Evolutionary conservation across 2,113 vertebrate genomes (phyloP).

Genomic region (Oxyura jamaicensis): DNA sequence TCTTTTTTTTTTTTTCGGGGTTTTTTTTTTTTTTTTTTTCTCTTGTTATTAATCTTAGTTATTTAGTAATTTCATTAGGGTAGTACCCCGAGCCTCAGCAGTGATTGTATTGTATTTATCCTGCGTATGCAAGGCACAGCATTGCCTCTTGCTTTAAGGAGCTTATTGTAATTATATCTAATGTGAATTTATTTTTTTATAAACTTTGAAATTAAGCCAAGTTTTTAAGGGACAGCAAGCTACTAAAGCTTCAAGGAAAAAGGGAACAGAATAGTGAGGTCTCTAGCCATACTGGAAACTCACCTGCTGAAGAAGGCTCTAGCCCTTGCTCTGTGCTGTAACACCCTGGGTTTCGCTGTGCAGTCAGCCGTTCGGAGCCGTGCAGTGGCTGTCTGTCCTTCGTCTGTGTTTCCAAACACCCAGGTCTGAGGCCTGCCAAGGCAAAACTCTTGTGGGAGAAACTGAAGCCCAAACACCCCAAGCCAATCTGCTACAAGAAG

Average conservation of each 20-base stretch:
- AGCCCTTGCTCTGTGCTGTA: neutral
- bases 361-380: neutral
- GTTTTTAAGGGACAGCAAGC: neutral
- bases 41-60: neutral
- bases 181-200: neutral
- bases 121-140: neutral
- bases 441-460: neutral
- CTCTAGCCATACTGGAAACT: neutral
- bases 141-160: neutral
- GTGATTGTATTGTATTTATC: neutral
- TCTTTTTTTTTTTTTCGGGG: neutral
- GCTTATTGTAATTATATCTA: neutral
- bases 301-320: neutral
- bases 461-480: neutral
- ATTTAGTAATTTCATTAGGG: neutral
- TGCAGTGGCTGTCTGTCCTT: neutral
- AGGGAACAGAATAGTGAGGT: neutral
- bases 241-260: neutral
- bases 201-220: neutral
- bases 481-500: neutral
- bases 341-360: neutral
- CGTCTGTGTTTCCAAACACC: neutral
- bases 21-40: neutral
- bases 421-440: neutral
- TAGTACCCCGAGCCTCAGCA: neutral